A percentile compares a stretch with the other conserved stretches of the same genome.
These are phyloP conservation scores for Pseudolaguvia tuberculata DNA, from an alignment of 2,113 vertebrate species.

Conservation along the genomic window DNA sequence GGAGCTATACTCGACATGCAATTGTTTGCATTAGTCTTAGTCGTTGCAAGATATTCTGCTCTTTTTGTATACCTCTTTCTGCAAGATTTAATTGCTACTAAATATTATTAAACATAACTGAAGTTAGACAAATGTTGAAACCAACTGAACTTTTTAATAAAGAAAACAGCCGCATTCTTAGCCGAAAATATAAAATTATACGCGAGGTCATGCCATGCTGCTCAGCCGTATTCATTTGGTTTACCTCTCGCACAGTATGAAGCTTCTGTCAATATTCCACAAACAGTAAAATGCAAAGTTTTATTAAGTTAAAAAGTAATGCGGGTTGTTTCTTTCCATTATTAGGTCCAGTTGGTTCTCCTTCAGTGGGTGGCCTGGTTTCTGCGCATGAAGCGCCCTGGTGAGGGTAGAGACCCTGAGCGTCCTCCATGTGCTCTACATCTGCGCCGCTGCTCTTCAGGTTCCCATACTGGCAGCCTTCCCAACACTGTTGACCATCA, in stretches of 20 bases:
- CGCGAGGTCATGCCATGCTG: no score
- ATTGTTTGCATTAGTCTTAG: not conserved
- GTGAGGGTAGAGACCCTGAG: slow-evolving; percentile 65
- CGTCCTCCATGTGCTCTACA: slow-evolving; percentile 68
- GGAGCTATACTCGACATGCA: no score
- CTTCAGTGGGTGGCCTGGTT: slow-evolving; percentile 78
- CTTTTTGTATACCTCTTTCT: no score
- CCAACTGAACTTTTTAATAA: no score
- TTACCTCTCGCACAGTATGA: no score
- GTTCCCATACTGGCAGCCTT: slow-evolving; percentile 68
- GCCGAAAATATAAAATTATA: no score
- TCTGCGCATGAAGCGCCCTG: slow-evolving; percentile 73
- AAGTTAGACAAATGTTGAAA: no score
- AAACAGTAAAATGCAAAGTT: no score
- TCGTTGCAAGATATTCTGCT: not conserved
- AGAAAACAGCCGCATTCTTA: no score
- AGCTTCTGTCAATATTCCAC: no score
- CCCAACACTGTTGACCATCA: slow-evolving; percentile 53
- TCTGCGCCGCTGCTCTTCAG: slow-evolving; percentile 69
- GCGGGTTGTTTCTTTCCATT: not conserved
- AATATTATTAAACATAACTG: not conserved
- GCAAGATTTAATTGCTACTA: not conserved
- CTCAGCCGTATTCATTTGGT: no score
- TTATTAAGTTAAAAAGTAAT: no score
- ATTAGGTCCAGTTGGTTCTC: slow-evolving; percentile 69